phyloP scores from a whole-genome alignment of 1,140 invertebrate species.

The Manduca sexta region DNA sequence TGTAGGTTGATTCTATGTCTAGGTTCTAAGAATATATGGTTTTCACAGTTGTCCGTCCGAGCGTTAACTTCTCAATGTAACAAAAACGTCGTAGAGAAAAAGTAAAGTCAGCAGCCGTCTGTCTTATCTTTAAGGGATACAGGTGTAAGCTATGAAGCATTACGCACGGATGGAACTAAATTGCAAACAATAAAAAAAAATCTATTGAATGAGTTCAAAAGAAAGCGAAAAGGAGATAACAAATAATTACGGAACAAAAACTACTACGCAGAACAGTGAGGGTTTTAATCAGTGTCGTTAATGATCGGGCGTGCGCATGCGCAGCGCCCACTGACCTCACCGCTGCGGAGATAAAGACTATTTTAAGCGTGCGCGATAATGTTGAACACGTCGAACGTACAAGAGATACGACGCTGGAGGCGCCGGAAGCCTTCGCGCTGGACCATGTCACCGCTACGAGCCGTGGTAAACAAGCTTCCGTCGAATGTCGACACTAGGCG shows the following conservation, averaged over 20 bases:
- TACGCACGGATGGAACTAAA: too few relatives aligned
- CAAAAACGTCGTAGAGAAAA: too few relatives aligned
- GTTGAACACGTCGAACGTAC: slow-evolving; percentile 56
- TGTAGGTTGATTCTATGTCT: too few relatives aligned
- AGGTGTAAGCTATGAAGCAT: too few relatives aligned
- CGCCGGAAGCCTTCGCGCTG: slow-evolving; percentile 44
- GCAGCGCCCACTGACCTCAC: slow-evolving; percentile 65
- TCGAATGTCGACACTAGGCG: too few relatives aligned
- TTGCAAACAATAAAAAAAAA: too few relatives aligned
- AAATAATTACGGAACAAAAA: slow-evolving; percentile 34
- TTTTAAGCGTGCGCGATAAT: slow-evolving; percentile 61
- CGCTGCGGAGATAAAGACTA: slow-evolving; percentile 62
- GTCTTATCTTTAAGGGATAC: too few relatives aligned
- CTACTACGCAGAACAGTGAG: slow-evolving; percentile 44
- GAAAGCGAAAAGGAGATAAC: slow-evolving; percentile 25
- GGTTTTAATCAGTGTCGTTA: slow-evolving; percentile 47
- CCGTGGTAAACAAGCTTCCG: slow-evolving; percentile 19
- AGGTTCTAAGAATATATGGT: too few relatives aligned
- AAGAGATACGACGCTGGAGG: slow-evolving; percentile 54
- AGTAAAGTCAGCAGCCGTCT: too few relatives aligned
- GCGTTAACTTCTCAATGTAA: too few relatives aligned
- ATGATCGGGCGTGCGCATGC: slow-evolving; percentile 45
- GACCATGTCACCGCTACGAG: slow-evolving; percentile 13
- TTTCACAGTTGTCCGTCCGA: too few relatives aligned
- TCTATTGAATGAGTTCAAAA: slow-evolving; percentile 16